Conservation (phyloP, 2,113 vertebrate genomes). For the Ailuropoda melanoleuca region DNA sequence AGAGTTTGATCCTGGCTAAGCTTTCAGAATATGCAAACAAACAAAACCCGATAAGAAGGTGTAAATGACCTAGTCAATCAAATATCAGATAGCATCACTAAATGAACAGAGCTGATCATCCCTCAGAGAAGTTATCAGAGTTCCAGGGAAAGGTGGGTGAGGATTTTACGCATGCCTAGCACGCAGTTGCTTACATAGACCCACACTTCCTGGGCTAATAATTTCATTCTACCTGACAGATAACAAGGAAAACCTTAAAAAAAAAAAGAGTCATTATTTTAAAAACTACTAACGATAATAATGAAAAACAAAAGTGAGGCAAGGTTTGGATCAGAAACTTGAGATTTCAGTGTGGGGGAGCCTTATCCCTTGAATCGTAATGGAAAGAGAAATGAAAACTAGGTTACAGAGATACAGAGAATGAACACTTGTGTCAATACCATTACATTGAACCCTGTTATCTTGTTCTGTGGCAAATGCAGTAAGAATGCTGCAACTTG, state of each 20-base stretch:
- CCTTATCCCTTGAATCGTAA: neutral
- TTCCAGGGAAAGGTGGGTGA: neutral
- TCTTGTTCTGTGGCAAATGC: neutral
- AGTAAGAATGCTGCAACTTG: neutral
- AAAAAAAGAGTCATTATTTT: neutral
- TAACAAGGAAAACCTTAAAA: constrained; percentile 41
- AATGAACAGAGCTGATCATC: neutral
- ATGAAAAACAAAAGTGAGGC: neutral
- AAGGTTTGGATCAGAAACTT: neutral
- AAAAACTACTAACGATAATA: neutral
- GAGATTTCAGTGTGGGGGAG: neutral
- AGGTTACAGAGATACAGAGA: neutral
- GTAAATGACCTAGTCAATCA: constrained; percentile 17
- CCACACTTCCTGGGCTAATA: constrained; percentile 11
- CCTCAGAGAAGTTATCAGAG: constrained; percentile 58
- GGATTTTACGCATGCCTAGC: constrained; percentile 20
- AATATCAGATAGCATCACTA: constrained; percentile 45
- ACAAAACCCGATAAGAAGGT: constrained; percentile 29
- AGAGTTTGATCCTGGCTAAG: constrained; percentile 27
- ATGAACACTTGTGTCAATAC: neutral
- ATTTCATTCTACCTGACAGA: constrained; percentile 63
- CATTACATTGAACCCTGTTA: neutral
- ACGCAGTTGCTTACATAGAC: neutral
- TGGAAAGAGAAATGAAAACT: constrained; percentile 48
- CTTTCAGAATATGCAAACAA: constrained; percentile 64